These are phyloP conservation scores for Euphydryas editha DNA, from an alignment of 2,888 invertebrate genomes.

Conservation along the genomic window DNA sequence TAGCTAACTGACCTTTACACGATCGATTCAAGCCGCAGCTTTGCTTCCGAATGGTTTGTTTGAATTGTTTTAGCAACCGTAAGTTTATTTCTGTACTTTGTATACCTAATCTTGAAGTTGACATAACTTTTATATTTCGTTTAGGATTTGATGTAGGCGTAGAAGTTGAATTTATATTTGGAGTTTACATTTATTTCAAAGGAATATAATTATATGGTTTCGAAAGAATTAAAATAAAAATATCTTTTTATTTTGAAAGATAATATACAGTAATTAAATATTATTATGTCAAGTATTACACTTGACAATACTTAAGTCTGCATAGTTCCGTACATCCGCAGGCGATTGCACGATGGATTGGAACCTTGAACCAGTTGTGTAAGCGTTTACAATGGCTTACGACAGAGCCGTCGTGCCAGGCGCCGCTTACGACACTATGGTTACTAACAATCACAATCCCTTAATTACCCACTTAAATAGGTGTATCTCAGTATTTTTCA, in stretches of 20 bases:
- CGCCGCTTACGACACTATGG: conserved; percentile 69
- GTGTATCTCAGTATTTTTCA: background rate
- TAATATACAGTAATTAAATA: background rate
- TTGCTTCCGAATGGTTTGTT: conserved; percentile 32
- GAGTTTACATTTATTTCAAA: background rate
- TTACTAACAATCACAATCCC: conserved; percentile 56
- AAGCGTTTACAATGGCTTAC: conserved; percentile 79
- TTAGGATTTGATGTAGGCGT: background rate
- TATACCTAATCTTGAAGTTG: conserved; percentile 10
- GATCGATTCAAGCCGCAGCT: conserved; percentile 64
- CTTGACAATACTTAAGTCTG: background rate
- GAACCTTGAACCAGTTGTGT: conserved; percentile 83
- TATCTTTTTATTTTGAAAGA: background rate
- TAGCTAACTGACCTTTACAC: conserved; percentile 72
- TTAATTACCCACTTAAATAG: conserved; percentile 54
- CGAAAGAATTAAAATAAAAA: background rate
- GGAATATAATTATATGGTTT: background rate
- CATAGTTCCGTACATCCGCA: conserved; percentile 73
- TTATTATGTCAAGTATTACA: background rate
- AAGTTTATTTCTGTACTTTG: conserved; percentile 14
- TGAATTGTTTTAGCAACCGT: conserved; percentile 20
- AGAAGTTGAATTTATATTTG: background rate
- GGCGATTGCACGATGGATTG: conserved; percentile 75
- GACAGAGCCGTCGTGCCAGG: conserved; percentile 71
- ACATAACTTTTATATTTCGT: conserved; percentile 1